Percentiles rank a stretch among this genome's conserved stretches.
Evolutionary conservation across 2,888 invertebrate species (phyloP).

Genomic region (Apamea epomidion): DNA sequence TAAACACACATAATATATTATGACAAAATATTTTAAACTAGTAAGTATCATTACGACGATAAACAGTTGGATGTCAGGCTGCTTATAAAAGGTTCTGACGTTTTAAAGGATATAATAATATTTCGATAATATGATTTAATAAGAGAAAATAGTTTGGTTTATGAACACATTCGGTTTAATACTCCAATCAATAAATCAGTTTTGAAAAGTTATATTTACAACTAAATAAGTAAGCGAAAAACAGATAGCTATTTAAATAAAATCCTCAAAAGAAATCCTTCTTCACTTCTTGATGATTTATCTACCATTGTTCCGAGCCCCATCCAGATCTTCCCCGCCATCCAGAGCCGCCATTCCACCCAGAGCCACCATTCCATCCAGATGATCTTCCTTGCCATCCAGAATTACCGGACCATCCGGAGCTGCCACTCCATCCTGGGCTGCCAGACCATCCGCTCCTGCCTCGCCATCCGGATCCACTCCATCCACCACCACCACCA

Average conservation of each 20-base stretch:
- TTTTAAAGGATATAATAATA: no score
- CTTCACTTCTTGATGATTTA: not conserved
- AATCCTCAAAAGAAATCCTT: no score
- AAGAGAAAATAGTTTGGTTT: slow-evolving; percentile 15
- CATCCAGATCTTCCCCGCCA: slow-evolving; percentile 21
- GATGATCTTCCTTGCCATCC: slow-evolving; percentile 4
- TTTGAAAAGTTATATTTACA: slow-evolving; percentile 19
- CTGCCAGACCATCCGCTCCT: slow-evolving; percentile 44
- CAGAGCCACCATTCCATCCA: slow-evolving; percentile 34
- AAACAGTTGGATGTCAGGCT: not conserved
- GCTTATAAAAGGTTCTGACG: not conserved
- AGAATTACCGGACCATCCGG: slow-evolving; percentile 21
- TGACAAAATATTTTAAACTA: not conserved
- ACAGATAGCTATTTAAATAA: not conserved
- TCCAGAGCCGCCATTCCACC: slow-evolving; percentile 21
- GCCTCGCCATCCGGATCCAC: slow-evolving; percentile 45
- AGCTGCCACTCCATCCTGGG: slow-evolving; percentile 22
- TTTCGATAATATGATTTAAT: not conserved
- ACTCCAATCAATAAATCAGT: not conserved
- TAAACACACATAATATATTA: not conserved
- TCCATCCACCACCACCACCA: slow-evolving; percentile 24
- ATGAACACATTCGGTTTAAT: slow-evolving; percentile 35
- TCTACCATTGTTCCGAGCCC: slow-evolving; percentile 50
- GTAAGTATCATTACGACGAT: not conserved
- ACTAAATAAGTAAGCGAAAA: not conserved